Conservation (phyloP, 1,140 invertebrate species). For the Copidosoma floridanum region DNA sequence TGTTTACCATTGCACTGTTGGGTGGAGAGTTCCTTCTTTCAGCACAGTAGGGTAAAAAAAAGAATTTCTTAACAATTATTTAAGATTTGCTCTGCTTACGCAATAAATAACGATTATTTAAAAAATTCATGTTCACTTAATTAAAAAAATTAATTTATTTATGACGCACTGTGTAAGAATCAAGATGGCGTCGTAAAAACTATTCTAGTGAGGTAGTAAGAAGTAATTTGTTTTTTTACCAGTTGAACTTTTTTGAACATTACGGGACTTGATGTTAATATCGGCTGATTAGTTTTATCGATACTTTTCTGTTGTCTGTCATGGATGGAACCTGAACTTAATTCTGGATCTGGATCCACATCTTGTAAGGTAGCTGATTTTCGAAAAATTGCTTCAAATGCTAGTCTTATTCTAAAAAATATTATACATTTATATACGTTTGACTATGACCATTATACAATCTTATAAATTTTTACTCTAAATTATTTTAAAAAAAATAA, state of each 20-base stretch:
- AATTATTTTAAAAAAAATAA: neutral
- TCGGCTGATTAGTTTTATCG: constrained; percentile 45
- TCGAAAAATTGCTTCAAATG: constrained; percentile 88
- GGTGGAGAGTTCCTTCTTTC: too few species aligned
- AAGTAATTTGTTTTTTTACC: constrained; percentile 58
- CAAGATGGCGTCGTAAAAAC: too few species aligned
- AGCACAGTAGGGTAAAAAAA: too few species aligned
- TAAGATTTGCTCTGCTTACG: too few species aligned
- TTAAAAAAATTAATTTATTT: too few species aligned
- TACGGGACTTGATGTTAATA: constrained; percentile 61
- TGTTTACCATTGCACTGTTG: too few species aligned
- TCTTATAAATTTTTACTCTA: neutral
- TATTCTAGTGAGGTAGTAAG: too few species aligned
- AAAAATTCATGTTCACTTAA: too few species aligned
- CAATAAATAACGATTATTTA: too few species aligned
- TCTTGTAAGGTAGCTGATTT: constrained; percentile 81
- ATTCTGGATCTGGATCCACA: constrained; percentile 68
- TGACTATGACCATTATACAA: too few species aligned
- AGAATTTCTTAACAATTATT: too few species aligned
- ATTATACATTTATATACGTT: neutral
- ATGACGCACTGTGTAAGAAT: too few species aligned
- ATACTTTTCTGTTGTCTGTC: constrained; percentile 45
- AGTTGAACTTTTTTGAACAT: constrained; percentile 85
- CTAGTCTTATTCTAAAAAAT: constrained; percentile 69
- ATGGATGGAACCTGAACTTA: constrained; percentile 52